Evolutionary conservation across 2,888 invertebrate genomes (phyloP).

Genomic region (Dilophus febrilis): DNA sequence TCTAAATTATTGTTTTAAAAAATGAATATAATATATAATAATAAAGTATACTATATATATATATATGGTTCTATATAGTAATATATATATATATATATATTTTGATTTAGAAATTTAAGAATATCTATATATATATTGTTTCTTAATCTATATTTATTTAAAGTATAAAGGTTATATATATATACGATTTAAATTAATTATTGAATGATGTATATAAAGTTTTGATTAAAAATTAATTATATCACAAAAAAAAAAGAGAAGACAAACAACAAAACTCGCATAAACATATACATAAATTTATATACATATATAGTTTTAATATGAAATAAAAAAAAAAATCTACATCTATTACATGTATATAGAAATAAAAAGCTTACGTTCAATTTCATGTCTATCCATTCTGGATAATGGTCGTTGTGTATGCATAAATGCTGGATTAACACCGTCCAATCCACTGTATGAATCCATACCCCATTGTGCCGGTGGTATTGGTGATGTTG

Average conservation of each 20-base stretch:
- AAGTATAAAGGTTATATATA: no score
- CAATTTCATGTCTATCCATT: conserved; percentile 25
- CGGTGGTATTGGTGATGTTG: conserved; percentile 45
- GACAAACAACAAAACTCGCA: no score
- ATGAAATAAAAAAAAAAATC: no score
- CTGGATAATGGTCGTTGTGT: conserved; percentile 39
- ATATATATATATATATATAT: neutral
- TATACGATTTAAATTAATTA: no score
- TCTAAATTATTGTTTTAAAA: neutral
- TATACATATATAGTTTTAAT: no score
- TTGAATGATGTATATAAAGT: no score
- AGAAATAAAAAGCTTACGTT: conserved; percentile 19
- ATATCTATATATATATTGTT: neutral
- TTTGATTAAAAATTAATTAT: no score
- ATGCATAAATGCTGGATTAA: conserved; percentile 40
- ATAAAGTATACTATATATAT: neutral
- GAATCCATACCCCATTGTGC: conserved; percentile 44
- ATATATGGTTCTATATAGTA: neutral
- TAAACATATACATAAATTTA: no score
- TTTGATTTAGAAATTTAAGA: neutral
- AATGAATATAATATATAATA: neutral
- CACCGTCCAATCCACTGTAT: conserved; percentile 38
- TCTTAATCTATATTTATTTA: no score
- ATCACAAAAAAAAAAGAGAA: no score
- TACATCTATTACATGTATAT: no score